Conservation (phyloP, 2,888 invertebrate genomes). For the Sabatieria punctata region DNA sequence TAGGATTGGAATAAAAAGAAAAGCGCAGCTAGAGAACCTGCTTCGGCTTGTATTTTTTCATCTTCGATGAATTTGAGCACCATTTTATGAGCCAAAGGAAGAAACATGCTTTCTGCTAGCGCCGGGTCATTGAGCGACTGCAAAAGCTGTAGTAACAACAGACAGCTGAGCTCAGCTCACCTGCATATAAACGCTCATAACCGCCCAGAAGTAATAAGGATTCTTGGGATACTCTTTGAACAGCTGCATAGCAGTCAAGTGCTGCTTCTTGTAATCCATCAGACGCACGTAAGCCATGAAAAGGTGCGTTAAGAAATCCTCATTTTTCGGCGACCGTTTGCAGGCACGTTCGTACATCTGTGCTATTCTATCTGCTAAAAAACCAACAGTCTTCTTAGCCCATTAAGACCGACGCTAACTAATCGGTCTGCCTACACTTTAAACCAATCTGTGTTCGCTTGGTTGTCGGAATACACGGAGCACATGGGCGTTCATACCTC, state of each 20-base stretch:
- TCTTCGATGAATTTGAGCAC: conserved; percentile 69
- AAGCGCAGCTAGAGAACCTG: conserved; percentile 35
- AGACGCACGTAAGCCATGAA: conserved; percentile 89
- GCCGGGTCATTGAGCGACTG: conserved; percentile 24
- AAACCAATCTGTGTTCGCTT: no score
- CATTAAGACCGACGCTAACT: background rate
- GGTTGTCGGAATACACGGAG: no score
- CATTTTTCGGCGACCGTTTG: conserved; percentile 64
- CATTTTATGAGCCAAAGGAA: conserved; percentile 82
- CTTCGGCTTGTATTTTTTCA: conserved; percentile 74
- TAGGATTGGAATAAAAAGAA: background rate
- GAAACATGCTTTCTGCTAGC: conserved; percentile 47
- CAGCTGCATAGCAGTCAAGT: conserved; percentile 56
- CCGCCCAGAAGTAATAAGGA: conserved; percentile 93
- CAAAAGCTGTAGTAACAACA: conserved; percentile 5
- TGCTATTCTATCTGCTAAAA: conserved; percentile 67
- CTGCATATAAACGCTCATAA: conserved; percentile 90
- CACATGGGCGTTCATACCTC: no score
- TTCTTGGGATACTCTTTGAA: conserved; percentile 81
- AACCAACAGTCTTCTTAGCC: conserved; percentile 4
- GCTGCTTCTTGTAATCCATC: conserved; percentile 72
- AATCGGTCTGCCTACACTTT: background rate
- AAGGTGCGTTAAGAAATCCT: conserved; percentile 76
- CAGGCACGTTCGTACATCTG: conserved; percentile 72
- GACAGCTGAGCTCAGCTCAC: conserved; percentile 35